Evolutionary conservation across 30 jellyfish, hydroid and myxozoan genomes (phyloP).

Genomic region (Rhopilema esculentum): DNA sequence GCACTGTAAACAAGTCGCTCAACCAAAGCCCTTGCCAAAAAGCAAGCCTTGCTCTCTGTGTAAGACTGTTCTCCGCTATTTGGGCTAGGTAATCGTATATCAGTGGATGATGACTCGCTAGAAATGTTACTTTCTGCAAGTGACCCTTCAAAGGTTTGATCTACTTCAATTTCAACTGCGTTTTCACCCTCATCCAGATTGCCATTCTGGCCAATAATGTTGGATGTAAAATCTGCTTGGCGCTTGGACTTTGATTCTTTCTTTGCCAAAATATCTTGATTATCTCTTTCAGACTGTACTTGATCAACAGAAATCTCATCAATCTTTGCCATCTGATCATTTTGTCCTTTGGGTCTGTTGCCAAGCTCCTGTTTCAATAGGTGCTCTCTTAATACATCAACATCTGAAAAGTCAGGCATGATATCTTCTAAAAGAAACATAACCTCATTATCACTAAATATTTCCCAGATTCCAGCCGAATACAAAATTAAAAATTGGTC

Average conservation of each 20-base stretch:
- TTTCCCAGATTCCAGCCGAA: conserved; percentile 74
- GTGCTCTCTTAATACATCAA: conserved; percentile 50
- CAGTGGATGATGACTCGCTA: not conserved
- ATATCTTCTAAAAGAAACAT: conserved; percentile 75
- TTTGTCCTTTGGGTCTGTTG: not conserved
- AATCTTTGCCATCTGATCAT: not conserved
- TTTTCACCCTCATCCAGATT: not conserved
- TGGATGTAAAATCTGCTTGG: not conserved
- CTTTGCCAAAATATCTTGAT: not conserved
- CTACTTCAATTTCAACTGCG: too few species aligned
- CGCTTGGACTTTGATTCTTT: not conserved
- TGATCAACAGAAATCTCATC: not conserved
- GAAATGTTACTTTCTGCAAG: too few species aligned
- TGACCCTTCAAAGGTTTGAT: too few species aligned
- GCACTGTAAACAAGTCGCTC: conserved; percentile 67
- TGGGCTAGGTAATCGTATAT: not conserved
- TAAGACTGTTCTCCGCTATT: not conserved
- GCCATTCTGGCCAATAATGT: not conserved
- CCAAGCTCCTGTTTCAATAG: not conserved
- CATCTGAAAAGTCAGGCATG: conserved; percentile 59
- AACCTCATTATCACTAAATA: conserved; percentile 69
- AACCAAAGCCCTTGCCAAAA: conserved; percentile 62
- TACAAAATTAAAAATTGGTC: conserved; percentile 53
- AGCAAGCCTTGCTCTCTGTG: conserved; percentile 57
- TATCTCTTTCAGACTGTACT: not conserved